Evolutionary conservation across 1,140 invertebrate genomes (phyloP).

Genomic region (Pachypsylla venusta): DNA sequence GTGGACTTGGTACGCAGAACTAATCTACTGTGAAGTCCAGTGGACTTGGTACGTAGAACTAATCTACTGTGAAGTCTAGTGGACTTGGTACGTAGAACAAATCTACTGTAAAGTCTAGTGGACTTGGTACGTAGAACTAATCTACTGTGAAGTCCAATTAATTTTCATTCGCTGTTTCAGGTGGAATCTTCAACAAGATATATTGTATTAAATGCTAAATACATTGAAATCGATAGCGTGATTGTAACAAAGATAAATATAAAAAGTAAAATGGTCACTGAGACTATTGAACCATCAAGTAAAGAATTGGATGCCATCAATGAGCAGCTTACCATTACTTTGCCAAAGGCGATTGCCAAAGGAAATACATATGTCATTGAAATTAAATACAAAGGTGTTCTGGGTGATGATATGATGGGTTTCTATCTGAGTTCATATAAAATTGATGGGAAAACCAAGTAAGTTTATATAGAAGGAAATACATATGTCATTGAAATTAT

Average conservation of each 20-base stretch:
- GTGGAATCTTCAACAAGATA: neutral
- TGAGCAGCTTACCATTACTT: neutral
- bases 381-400: conserved; percentile 14
- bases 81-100: too few species aligned
- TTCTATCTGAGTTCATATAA: conserved; percentile 17
- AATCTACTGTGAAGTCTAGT: too few species aligned
- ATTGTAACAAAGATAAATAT: neutral
- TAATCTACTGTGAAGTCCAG: too few species aligned
- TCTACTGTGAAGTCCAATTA: too few species aligned
- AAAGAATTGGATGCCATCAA: neutral
- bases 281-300: neutral
- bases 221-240: neutral
- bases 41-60: too few species aligned
- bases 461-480: conserved; percentile 10
- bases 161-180: neutral
- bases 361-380: conserved; percentile 9
- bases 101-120: too few species aligned
- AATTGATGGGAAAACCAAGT: neutral
- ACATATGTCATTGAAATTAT: conserved; percentile 15
- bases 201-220: neutral
- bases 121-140: too few species aligned
- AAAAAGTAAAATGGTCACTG: neutral
- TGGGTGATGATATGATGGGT: conserved; percentile 18
- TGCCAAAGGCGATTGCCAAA: neutral
- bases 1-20: too few species aligned